Evolutionary conservation across 2,888 invertebrate species (phyloP).

Genomic region (Syritta pipiens): DNA sequence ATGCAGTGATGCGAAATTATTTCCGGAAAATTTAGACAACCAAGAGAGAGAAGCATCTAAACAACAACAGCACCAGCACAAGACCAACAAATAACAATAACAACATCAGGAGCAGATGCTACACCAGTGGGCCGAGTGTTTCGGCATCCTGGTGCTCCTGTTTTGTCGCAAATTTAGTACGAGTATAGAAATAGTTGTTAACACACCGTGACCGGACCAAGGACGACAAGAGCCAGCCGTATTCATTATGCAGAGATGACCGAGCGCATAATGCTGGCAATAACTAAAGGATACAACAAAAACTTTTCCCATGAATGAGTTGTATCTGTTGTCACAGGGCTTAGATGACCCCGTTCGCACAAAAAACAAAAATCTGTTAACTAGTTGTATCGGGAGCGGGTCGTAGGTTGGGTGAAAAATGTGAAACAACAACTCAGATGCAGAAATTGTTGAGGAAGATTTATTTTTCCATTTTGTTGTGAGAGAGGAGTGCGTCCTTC

Average conservation of each 20-base stretch:
- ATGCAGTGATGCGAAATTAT: conserved; percentile 57
- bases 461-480: too few relatives aligned
- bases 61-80: conserved; percentile 25
- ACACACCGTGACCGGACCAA: conserved; percentile 31
- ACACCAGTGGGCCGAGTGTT: conserved; percentile 4
- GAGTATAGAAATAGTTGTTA: conserved; percentile 42
- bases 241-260: conserved; percentile 18
- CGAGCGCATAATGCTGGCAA: not conserved
- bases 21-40: conserved; percentile 49
- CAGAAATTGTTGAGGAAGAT: too few relatives aligned
- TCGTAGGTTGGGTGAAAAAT: not conserved
- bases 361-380: too few relatives aligned
- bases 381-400: conserved; percentile 2
- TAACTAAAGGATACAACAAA: conserved; percentile 2
- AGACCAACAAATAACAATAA: conserved; percentile 15
- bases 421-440: too few relatives aligned
- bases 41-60: conserved; percentile 15
- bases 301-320: conserved; percentile 40
- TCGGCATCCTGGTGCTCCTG: conserved; percentile 19
- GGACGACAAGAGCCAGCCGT: conserved; percentile 41
- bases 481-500: too few relatives aligned
- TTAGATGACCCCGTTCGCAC: conserved; percentile 22
- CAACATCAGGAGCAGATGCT: conserved; percentile 46
- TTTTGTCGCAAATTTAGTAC: conserved; percentile 55
- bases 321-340: conserved; percentile 43